phyloP scores from a whole-genome alignment of 2,888 invertebrate species.

The Amphipoea lucens region DNA sequence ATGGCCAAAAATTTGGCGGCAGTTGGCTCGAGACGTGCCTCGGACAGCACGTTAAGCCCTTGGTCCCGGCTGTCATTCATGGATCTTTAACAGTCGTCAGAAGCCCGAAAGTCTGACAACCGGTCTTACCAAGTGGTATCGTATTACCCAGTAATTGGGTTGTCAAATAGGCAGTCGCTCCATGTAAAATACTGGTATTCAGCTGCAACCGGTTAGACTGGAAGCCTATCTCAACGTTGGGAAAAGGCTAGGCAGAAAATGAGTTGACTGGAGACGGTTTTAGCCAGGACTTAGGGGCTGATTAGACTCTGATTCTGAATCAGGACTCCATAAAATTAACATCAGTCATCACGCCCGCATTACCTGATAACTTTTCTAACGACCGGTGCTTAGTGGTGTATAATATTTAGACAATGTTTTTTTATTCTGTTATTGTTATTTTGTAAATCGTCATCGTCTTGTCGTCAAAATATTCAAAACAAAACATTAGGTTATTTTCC shows the following conservation, averaged over 20 bases:
- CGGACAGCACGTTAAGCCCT: too few species aligned
- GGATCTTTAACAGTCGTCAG: not conserved
- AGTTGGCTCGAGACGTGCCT: not conserved
- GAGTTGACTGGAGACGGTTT: not conserved
- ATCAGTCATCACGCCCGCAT: not conserved
- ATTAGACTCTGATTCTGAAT: not conserved
- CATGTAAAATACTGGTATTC: not conserved
- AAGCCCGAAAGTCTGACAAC: not conserved
- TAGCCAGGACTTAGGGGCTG: not conserved
- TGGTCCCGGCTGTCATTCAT: too few species aligned
- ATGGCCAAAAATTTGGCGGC: not conserved
- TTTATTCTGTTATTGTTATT: constrained; percentile 12
- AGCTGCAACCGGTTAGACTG: not conserved
- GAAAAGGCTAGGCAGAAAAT: not conserved
- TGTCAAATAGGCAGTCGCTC: not conserved
- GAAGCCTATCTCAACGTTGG: not conserved
- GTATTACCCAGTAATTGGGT: not conserved
- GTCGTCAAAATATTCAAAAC: not conserved
- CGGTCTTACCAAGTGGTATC: not conserved
- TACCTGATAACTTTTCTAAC: not conserved
- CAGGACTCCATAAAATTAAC: not conserved
- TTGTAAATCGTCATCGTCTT: not conserved
- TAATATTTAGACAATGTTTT: not conserved
- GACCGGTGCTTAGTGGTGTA: not conserved
- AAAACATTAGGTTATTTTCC: not conserved